phyloP scores from a whole-genome alignment of 1,140 invertebrate genomes.

The Drosophila burlai region DNA sequence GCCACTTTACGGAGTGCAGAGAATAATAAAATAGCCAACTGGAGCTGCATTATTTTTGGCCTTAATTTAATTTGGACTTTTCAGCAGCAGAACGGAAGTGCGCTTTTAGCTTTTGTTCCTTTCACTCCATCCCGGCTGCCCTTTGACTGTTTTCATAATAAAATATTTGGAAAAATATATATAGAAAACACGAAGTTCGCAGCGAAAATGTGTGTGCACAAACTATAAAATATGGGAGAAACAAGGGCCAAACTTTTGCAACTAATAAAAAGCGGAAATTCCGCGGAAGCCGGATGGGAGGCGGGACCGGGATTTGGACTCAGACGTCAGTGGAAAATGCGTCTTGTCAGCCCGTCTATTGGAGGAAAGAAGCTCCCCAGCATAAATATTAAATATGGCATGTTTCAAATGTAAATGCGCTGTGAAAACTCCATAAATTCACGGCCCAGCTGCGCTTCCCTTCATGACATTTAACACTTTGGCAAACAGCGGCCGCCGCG shows the following conservation, averaged over 20 bases:
- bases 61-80: conserved; percentile 74
- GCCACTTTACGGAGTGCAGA: conserved; percentile 8
- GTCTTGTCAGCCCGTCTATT: conserved; percentile 60
- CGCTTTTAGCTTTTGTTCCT: conserved; percentile 10
- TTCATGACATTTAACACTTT: conserved; percentile 83
- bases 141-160: conserved; percentile 23
- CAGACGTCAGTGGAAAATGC: conserved; percentile 55
- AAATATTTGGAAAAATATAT: conserved; percentile 31
- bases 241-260: conserved; percentile 35
- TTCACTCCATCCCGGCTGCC: conserved; percentile 8
- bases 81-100: conserved; percentile 47
- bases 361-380: conserved; percentile 1
- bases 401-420: conserved; percentile 80
- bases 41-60: conserved; percentile 70
- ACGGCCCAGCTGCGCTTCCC: conserved; percentile 65
- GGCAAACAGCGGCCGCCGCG: conserved; percentile 59
- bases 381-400: conserved; percentile 79
- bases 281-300: conserved; percentile 11
- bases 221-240: conserved; percentile 59
- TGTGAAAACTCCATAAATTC: conserved; percentile 74
- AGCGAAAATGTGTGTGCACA: conserved; percentile 56
- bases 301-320: not conserved
- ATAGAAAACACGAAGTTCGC: conserved; percentile 10
- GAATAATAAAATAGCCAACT: conserved; percentile 38
- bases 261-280: conserved; percentile 70